Evolutionary conservation across 2,888 invertebrate genomes (phyloP).

Genomic region (Endotricha flammealis): DNA sequence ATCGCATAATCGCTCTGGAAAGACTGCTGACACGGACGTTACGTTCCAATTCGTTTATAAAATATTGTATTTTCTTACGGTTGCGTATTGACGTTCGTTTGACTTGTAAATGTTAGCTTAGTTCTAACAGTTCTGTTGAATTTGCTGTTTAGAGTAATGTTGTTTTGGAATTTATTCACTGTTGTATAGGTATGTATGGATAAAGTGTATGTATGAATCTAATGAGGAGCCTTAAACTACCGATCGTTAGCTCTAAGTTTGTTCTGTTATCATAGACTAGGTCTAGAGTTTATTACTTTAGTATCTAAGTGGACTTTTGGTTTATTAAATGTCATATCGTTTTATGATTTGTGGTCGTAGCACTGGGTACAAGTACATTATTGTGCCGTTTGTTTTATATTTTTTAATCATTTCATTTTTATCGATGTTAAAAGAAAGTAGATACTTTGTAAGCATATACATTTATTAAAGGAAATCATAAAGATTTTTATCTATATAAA

Average conservation of each 20-base stretch:
- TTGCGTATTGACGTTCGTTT: constrained; percentile 40
- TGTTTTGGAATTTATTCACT: constrained; percentile 67
- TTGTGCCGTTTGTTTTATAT: constrained; percentile 40
- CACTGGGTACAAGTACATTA: constrained; percentile 19
- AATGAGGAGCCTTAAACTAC: constrained; percentile 64
- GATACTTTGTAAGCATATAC: constrained; percentile 64
- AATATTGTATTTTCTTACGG: constrained; percentile 38
- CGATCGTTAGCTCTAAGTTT: constrained; percentile 59
- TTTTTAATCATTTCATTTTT: constrained; percentile 40
- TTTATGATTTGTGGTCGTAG: constrained; percentile 30
- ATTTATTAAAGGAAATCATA: constrained; percentile 46
- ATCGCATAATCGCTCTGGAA: constrained; percentile 41
- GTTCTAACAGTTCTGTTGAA: constrained; percentile 59
- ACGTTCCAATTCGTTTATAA: constrained; percentile 26
- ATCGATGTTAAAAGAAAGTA: constrained; percentile 50
- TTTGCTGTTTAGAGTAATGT: constrained; percentile 60
- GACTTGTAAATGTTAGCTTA: constrained; percentile 55
- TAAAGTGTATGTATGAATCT: constrained; percentile 51
- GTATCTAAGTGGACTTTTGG: constrained; percentile 38
- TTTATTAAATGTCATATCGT: constrained; percentile 46
- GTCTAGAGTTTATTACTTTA: constrained; percentile 35
- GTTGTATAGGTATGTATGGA: constrained; percentile 65
- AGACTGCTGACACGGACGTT: constrained; percentile 43
- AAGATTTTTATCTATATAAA: constrained; percentile 58
- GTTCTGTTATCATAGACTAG: constrained; percentile 56